Evolutionary conservation across 1,140 invertebrate species (phyloP).

Genomic region (Leptinotarsa lineolata): DNA sequence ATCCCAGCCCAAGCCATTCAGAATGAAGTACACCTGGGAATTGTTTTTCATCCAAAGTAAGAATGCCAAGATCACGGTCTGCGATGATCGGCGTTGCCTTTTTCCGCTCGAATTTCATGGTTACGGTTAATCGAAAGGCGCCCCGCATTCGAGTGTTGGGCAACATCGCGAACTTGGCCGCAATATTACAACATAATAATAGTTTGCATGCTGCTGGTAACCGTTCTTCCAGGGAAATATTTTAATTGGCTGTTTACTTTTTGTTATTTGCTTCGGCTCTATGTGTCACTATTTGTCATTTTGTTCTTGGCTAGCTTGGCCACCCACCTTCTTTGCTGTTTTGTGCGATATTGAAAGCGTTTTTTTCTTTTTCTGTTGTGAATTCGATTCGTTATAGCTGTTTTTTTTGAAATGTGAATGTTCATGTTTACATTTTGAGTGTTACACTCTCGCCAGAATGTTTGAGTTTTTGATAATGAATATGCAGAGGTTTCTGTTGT

Average conservation of each 20-base stretch:
- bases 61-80: slow-evolving; percentile 53
- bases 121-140: not conserved
- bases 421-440: too few species aligned
- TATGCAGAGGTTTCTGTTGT: not conserved
- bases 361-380: not conserved
- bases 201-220: slow-evolving; percentile 20
- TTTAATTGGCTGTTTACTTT: slow-evolving; percentile 22
- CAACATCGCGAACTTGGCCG: slow-evolving; percentile 26
- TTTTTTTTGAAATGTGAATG: too few species aligned
- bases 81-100: slow-evolving; percentile 36
- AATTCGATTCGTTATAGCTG: not conserved
- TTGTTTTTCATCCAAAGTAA: slow-evolving; percentile 29
- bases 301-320: not conserved
- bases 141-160: not conserved
- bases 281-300: slow-evolving; percentile 1
- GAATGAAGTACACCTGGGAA: slow-evolving; percentile 38
- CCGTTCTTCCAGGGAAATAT: slow-evolving; percentile 20
- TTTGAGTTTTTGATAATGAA: too few species aligned
- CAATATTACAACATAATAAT: slow-evolving; percentile 30
- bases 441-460: too few species aligned
- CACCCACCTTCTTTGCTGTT: not conserved
- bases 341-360: not conserved
- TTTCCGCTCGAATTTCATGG: not conserved
- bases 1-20: slow-evolving; percentile 23
- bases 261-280: slow-evolving; percentile 9